A percentile compares a stretch with the other conserved stretches of the same genome.
phyloP scores from a whole-genome alignment of 2,888 invertebrate genomes.

The Campoletis raptor region DNA sequence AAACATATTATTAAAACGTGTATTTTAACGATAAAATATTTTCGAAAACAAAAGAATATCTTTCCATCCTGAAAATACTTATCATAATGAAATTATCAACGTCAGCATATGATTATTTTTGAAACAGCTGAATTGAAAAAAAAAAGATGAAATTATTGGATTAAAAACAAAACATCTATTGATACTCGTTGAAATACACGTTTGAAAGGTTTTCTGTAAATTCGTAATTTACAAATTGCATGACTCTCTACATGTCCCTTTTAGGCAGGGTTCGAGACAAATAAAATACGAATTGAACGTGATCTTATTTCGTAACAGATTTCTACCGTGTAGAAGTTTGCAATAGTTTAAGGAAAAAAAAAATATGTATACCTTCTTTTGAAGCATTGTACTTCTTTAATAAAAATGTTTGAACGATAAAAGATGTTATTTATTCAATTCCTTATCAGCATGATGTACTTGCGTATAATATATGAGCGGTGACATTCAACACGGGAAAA shows the following conservation, averaged over 20 bases:
- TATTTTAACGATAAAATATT: not conserved
- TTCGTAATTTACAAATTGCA: slow-evolving; percentile 75
- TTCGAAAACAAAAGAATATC: not conserved
- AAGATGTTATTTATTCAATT: slow-evolving; percentile 1
- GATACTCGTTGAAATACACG: slow-evolving; percentile 17
- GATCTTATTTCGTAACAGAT: slow-evolving; percentile 72
- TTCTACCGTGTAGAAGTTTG: slow-evolving; percentile 82
- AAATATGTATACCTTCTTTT: slow-evolving; percentile 22
- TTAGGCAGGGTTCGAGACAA: slow-evolving; percentile 79
- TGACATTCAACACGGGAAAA: not conserved
- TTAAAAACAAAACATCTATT: not conserved
- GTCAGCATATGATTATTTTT: not conserved
- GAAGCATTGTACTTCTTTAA: slow-evolving; percentile 46
- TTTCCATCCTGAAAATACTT: not conserved
- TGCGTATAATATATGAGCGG: slow-evolving; percentile 3
- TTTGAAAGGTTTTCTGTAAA: slow-evolving; percentile 29
- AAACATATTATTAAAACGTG: slow-evolving; percentile 6
- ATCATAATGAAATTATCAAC: not conserved
- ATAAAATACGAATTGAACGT: slow-evolving; percentile 66
- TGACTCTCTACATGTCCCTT: slow-evolving; percentile 82
- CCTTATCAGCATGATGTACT: slow-evolving; percentile 6
- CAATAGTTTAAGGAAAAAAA: slow-evolving; percentile 72
- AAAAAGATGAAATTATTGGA: not conserved
- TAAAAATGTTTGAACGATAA: slow-evolving; percentile 45
- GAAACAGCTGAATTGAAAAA: not conserved